Base-by-base conservation (phyloP, 2,888 invertebrate species). In the Rhogogaster chlorosoma region DNA sequence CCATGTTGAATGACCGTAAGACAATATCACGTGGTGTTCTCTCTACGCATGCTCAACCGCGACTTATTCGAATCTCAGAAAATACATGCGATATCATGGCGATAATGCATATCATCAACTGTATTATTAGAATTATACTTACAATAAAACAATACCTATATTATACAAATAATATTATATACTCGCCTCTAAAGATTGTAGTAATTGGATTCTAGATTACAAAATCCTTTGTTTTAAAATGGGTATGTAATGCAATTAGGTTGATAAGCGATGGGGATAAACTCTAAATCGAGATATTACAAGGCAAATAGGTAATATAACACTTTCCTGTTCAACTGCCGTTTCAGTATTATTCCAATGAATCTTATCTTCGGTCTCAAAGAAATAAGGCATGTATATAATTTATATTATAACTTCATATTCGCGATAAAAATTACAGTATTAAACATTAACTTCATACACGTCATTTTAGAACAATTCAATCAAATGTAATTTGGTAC, bases 1-100 rank as follows among this genome's bases (percentile, higher is more conserved):
- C 90, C 90, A 90, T 90, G 86, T 89, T 89, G 87, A 73, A 67
- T 32, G 64, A 70, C 67, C 45, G 67, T 85, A 67, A 36, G 22
- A 82, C 38, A 71, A 77, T 70, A 67, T 89, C 89, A 89, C 87
- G 87, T 88, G 89, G 85, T 12, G 0, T 45, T 32, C 6, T 15
- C 22, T 45, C 29, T 18, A 61, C 83, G 83, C 83, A 83, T 83
- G 83, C 67, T 45, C 83, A 18, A 15, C 64, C 38, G 38, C 61
- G 10, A 22, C 78, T 77, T 61, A 22, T 61, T 61, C 32, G n/a
- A 80, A 22, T 29, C 53, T 18, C n/a, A 78, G 9, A 15, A 3
- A 32, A 36, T 26, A n/a, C n/a, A 32, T 32, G 32, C 36, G 80
- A 49, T 57, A 67, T 3, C 26, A 12, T 12, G 1, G 0, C 67